Conservation (phyloP, 2,888 invertebrate species). For the Incurvaria masculella region DNA sequence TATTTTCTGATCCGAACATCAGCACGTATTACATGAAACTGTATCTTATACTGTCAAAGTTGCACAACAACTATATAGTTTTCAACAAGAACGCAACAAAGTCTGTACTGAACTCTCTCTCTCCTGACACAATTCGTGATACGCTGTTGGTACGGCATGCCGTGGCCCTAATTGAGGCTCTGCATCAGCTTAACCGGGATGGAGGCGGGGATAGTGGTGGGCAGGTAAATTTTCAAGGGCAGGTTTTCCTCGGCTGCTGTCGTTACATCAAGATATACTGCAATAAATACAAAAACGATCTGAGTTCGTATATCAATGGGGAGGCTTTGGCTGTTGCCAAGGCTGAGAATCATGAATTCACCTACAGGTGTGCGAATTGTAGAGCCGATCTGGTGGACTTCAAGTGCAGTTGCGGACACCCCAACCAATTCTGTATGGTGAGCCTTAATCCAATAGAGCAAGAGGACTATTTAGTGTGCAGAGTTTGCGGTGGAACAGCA, state of each 20-base stretch:
- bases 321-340: constrained; percentile 30
- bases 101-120: constrained; percentile 26
- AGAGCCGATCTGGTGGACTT: background rate
- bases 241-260: constrained; percentile 25
- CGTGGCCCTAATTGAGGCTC: constrained; percentile 19
- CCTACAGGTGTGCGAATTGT: constrained; percentile 14
- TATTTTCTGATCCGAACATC: constrained; percentile 23
- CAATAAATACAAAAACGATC: constrained; percentile 24
- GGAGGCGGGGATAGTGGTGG: no score
- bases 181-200: constrained; percentile 25
- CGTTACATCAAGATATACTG: constrained; percentile 31
- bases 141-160: constrained; percentile 31
- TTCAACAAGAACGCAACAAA: constrained; percentile 18
- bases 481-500: constrained; percentile 28
- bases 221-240: constrained; percentile 25
- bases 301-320: constrained; percentile 19
- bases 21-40: constrained; percentile 35
- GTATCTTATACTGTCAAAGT: constrained; percentile 27
- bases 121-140: constrained; percentile 28
- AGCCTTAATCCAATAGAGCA: constrained; percentile 34
- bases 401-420: constrained; percentile 26
- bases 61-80: constrained; percentile 25
- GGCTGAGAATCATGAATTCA: constrained; percentile 26
- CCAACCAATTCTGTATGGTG: constrained; percentile 36
- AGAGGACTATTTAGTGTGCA: constrained; percentile 33